These are phyloP conservation scores for Bryconaethiops microstoma DNA, from an alignment of 2,797 vertebrate species.

Conservation along the genomic window DNA sequence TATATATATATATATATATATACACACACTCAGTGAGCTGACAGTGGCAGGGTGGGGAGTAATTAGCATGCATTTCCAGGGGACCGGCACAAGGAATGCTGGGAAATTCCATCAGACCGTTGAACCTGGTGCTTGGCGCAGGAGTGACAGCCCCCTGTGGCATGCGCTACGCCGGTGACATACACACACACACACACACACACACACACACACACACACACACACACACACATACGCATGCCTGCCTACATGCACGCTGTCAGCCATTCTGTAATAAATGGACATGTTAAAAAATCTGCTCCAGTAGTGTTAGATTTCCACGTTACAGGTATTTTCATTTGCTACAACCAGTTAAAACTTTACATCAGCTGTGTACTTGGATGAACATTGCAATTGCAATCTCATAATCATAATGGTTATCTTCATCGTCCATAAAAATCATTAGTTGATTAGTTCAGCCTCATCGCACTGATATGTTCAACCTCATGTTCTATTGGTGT, in stretches of 20 bases:
- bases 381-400: too few relatives aligned
- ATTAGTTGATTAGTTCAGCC: too few relatives aligned
- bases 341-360: neutral
- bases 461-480: too few relatives aligned
- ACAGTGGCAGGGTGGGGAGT: neutral
- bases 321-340: neutral
- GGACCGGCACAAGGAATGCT: conserved; percentile 26
- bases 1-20: neutral
- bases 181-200: neutral
- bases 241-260: neutral
- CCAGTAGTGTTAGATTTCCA: neutral
- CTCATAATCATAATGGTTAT: too few relatives aligned
- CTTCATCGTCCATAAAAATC: too few relatives aligned
- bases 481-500: too few relatives aligned
- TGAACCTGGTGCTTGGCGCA: conserved; percentile 28
- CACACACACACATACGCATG: too few relatives aligned
- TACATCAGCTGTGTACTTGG: neutral
- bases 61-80: conserved; percentile 34
- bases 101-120: conserved; percentile 38
- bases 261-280: neutral
- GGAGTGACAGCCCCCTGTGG: conserved; percentile 35
- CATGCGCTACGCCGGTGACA: conserved; percentile 12
- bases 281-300: neutral
- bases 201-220: conserved; percentile 3
- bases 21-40: neutral